A percentile compares a stretch with the other conserved stretches of the same genome.
phyloP scores from a whole-genome alignment of 2,888 invertebrate species.

The Poecilobothrus nobilitatus region DNA sequence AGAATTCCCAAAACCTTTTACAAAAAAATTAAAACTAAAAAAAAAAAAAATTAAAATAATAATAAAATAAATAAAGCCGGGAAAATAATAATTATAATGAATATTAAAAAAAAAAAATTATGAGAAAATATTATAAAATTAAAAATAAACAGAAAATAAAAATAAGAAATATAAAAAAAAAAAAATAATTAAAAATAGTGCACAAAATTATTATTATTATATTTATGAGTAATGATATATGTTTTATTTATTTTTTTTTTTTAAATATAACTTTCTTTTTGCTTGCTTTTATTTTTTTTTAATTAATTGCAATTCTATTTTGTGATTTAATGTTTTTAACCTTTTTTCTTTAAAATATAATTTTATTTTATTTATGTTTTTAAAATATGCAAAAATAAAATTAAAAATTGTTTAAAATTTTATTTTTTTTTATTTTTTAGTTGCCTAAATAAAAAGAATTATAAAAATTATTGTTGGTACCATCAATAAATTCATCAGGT shows the following conservation, averaged over 20 bases:
- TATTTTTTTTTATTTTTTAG: constrained; percentile 23
- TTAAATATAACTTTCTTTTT: no score
- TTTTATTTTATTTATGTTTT: neutral
- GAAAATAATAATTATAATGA: constrained; percentile 8
- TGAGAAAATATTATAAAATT: no score
- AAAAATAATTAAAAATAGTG: constrained; percentile 9
- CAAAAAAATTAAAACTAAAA: no score
- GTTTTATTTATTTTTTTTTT: neutral
- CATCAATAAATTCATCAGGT: constrained; percentile 39
- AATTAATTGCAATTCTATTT: neutral
- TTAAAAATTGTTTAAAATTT: neutral
- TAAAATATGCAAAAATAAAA: neutral
- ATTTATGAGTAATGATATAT: constrained; percentile 5
- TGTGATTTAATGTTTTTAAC: no score
- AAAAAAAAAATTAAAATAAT: constrained; percentile 7
- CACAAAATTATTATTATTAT: constrained; percentile 3
- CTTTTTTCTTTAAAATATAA: neutral
- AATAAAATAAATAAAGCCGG: constrained; percentile 14
- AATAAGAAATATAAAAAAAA: neutral
- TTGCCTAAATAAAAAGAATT: constrained; percentile 40
- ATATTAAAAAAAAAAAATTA: constrained; percentile 9
- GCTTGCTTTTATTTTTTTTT: neutral
- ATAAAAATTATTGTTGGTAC: constrained; percentile 41
- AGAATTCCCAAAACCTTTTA: neutral
- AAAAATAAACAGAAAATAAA: no score